Evolutionary conservation across 2,113 vertebrate genomes (phyloP), one percentile per base, ranked within the genome.

Genomic region (Leuciscus idus): DNA sequence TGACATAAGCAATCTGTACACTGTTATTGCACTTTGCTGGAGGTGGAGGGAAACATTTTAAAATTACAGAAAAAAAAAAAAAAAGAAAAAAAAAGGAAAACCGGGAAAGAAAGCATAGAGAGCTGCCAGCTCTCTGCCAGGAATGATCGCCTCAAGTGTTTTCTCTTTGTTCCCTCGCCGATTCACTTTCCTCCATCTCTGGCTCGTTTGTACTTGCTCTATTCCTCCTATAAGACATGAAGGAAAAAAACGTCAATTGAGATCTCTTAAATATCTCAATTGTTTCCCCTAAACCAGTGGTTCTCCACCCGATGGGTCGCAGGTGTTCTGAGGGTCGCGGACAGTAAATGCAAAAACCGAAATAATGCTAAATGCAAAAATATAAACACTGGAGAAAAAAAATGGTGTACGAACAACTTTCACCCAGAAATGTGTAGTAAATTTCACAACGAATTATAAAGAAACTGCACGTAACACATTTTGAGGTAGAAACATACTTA

Each of bases 1-100:
- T 98, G 97, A 98, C 96, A 98, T 97, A 95, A 96, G 96, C 97
- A 98, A 97, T 98, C 96, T 97, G 96, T 97, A 97, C 97, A 96
- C 95, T 96, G 96, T 96, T 98, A 98, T 97, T 98, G 96, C 95
- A 95, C 94, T 96, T 96, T 95, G 96, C 97, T 97, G 94, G 96
- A 98, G 96, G 96, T 97, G 96, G 95, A 96, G 96, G 96, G 96
- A 98, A 97, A 97, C 97, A 98, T 97, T 98, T 98, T 97, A 96
- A 98, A 97, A 98, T 98, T 96, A 96, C 95, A 97, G 94, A 50
- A 9, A 8, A 84, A 81, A 81, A 87, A 90, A 81, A 64, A 33
- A 59, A 84, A 50, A n/a, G n/a, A 68, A 12, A 81, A 66, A 26
- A 33, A 33, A 33, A 33, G 33, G 33, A 3, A 33, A 33, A 33